Evolutionary conservation across 2,888 invertebrate genomes (phyloP), one percentile per base, ranked within the genome.

Genomic region (Ligdia adustata): DNA sequence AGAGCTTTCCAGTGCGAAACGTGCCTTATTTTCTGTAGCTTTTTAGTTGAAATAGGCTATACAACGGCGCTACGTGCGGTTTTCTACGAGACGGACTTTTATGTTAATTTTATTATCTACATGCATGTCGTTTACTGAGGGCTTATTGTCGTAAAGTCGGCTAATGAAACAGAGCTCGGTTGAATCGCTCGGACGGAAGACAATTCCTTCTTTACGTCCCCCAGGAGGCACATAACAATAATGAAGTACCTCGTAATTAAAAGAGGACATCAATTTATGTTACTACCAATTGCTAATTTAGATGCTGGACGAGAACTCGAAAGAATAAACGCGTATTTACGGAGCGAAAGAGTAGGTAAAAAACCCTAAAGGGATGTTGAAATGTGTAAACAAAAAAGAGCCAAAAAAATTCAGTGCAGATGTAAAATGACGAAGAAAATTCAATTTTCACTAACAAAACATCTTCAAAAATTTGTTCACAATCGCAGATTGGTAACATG

Each of bases 221-320:
- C 41, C 50, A n/a, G 12, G 56, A 41, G 54, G 13, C 16, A 31
- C 9, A 54, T 59, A 52, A 55, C 49, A 52, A 47, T 56, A 59
- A 59, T 52, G 39, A 50, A 56, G 38, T 28, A 27, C 38, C 50
- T 39, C 27, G 53, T 56, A 56, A 59, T 59, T 56, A 59, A 56
- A 56, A 56, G 15, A 31, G 37, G 28, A 34, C 50, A 42, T 47
- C 16, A 45, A 42, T 51, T 46, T 52, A 50, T 51, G 39, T 49
- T 35, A 47, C 31, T 47, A 47, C 41, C 47, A 9, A 37, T 47
- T 41, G 47, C 35, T 47, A 41, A 47, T 47, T 41, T 41, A 41
- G 40, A 47, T 47, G 29, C 47, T 31, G 18, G 40, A 13, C 39
- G 24, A 34, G 39, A 31, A 12, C 20, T 11, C 18, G 12, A 18